Evolutionary conservation across 1,140 invertebrate genomes (phyloP), one percentile per base, ranked within the genome.

Genomic region (Gryllus bimaculatus): DNA sequence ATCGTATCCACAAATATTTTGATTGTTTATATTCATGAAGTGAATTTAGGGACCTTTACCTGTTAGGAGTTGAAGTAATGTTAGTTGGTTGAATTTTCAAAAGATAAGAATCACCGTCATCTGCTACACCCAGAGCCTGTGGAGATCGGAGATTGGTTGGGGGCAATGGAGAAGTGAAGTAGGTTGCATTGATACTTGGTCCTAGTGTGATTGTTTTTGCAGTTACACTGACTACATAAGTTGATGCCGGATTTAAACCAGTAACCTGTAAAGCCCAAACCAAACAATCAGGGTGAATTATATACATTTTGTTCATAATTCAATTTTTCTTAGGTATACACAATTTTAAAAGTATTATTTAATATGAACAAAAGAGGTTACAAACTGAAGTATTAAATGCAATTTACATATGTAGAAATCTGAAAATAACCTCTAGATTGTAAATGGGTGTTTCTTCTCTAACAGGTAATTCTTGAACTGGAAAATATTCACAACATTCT

Each of bases 401-500:
- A 39, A 39, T 39, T 39, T 39, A 39, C 1, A 39, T 5, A 1
- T 39, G 26, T 39, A 39, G 26, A 39, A 39, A 39, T 39, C 5
- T 39, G 26, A 39, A 39, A 39, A 39, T 39, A 39, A 39, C 26
- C 26, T 39, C 26, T 39, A 39, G 26, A 39, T 39, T 39, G 26
- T 39, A 78, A 26, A 20, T 73, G 8, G 48, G 18, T 20, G 10
- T 12, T 39, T 79, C 79, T 10, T 20, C 49, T 79, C 12, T 15
- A 4, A 79, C 74, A 10, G 48, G 26, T 13, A 76, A 21, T 39
- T 79, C 79, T 26, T 48, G 26, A 13, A 79, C n/a, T 48, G 79
- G 79, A 39, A 76, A 79, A 39, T 76, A 77, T 21, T 76, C 39
- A 48, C 79, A 79, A 73, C 79, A 79, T 13, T 76, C 75, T 13